Evolutionary conservation across 1,140 invertebrate genomes (phyloP), one percentile per base, ranked within the genome.

Genomic region (Psix sp.): DNA sequence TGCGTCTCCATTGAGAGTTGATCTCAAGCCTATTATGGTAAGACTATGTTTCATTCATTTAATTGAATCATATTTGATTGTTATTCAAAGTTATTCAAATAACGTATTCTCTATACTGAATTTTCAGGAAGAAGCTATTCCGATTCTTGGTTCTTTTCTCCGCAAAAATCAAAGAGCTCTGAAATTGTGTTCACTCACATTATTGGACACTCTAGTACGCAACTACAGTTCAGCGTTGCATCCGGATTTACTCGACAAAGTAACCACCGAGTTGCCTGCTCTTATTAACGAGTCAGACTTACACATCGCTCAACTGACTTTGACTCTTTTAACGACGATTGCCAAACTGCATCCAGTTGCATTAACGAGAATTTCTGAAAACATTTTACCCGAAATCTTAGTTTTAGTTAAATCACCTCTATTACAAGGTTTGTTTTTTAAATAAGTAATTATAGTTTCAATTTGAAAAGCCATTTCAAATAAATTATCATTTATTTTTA

Each of bases 81-180:
- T 24, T 15, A 36, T 5, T 11, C n/a, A n/a, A 36, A 15, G 33
- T 24, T 4, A 36, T 3, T 3, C 13, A 5, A 36, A 36, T 15
- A 36, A 5, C 17, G 6, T 31, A 48, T 18, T 5, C 11, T 17
- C 14, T 33, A 17, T 17, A 29, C 35, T 57, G 21, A 52, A 14
- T 70, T 76, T 43, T 82, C 82, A 94, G 91, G 89, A 90, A 66
- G 95, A 99, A 79, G 94, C 94, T 9, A 91, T 99, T 72, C 95
- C 96, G 14, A 93, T 98, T 62, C 88, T 99, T 17, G 95, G 96
- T 5, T 94, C 96, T 4, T 99, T 99, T 80, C 86, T 99, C 39
- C 90, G 98, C 29, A 99, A 99, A 87, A 99, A 99, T 88, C 97
- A 99, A 83, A 90, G 98, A 68, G 95, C 96, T 15, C 86, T 99